Base-by-base conservation (phyloP, 2,888 invertebrate genomes). In the Serrognathus titanus region DNA sequence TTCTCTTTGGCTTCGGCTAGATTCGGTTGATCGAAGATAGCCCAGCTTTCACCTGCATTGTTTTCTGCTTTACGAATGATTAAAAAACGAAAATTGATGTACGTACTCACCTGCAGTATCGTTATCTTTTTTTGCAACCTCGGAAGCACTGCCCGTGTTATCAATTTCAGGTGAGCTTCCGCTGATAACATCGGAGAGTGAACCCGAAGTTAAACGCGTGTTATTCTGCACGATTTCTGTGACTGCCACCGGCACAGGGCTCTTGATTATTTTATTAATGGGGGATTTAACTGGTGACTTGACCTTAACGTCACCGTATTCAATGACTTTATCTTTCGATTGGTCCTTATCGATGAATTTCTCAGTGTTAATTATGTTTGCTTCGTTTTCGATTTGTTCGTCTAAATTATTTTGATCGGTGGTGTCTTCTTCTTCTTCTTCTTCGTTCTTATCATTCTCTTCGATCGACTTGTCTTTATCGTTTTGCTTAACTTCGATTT, bases 81-180 rank as follows among this genome's bases (percentile, higher is more conserved):
- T 4, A 4, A 20, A 20, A 20, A 4, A 20, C n/a, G n/a, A 20
- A 20, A 3, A 12, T 20, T 20, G 20, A 20, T 4, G 20, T 4
- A 20, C 20, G 20, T 4, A 20, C 61, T 67, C 64, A 77, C 78
- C 77, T 62, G 77, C 69, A 72, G 81, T 70, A 59, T 75, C 75
- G 7, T 62, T 57, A 39, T 62, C 60, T 57, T 75, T 74, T 58
- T 74, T 75, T 5, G 60, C 69, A 53, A 67, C 66, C 52, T 78
- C 77, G 0, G 75, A 74, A 54, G 72, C 73, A 41, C 73, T 74
- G 3, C 70, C 75, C 11, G 74, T 82, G 74, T 83, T 74, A 60
- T 79, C 85, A 37, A 82, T 80, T 68, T 86, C 86, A 0, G 86
- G 85, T 0, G 85, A 86, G 37, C 85, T 86, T 0, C 84, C 85